phyloP scores from a whole-genome alignment of 2,113 vertebrate genomes.

The Sinocyclocheilus grahami region DNA sequence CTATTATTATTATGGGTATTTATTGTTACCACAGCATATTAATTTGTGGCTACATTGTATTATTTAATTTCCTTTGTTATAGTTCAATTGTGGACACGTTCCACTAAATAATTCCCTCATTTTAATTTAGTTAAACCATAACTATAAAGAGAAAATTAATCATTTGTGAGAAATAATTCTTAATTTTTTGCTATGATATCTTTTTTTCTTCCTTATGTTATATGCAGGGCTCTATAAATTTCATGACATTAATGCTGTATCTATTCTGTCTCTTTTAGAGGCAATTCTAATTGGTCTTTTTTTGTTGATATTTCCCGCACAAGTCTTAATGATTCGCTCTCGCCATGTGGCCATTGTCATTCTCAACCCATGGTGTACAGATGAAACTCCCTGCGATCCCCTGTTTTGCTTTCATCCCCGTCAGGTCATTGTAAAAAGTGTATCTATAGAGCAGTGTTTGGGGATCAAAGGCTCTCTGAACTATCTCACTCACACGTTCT shows the following conservation, averaged over 20 bases:
- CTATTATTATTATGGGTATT: background rate
- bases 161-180: background rate
- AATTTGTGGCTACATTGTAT: background rate
- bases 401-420: slow-evolving; percentile 29
- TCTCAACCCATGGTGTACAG: background rate
- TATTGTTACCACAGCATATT: background rate
- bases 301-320: background rate
- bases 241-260: background rate
- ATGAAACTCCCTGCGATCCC: slow-evolving; percentile 12
- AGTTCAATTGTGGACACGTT: background rate
- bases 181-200: background rate
- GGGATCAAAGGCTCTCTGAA: slow-evolving; percentile 54
- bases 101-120: no score
- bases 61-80: background rate
- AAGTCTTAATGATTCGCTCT: background rate
- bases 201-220: background rate
- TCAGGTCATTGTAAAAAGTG: slow-evolving; percentile 32
- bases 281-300: background rate
- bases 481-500: slow-evolving; percentile 48
- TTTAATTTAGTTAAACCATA: background rate
- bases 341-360: slow-evolving; percentile 38
- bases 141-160: background rate
- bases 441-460: slow-evolving; percentile 38
- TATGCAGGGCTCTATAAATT: background rate
- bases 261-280: background rate